Conservation (phyloP, 2,888 invertebrate species). For the Spisula subtruncata region DNA sequence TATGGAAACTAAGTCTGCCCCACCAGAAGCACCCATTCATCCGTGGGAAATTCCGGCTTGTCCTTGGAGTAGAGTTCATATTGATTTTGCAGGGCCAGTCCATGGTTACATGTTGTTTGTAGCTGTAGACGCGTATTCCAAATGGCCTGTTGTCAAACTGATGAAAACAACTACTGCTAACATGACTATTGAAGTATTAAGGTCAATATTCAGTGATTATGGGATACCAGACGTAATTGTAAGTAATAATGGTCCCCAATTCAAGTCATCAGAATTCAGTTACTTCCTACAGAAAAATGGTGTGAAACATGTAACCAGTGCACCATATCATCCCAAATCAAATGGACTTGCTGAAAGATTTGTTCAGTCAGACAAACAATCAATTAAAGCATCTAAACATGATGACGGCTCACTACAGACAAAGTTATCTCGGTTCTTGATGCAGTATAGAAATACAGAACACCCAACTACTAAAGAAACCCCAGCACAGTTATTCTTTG, state of each 20-base stretch:
- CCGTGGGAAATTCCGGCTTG: constrained; percentile 79
- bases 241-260: constrained; percentile 69
- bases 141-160: constrained; percentile 87
- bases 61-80: constrained; percentile 87
- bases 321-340: constrained; percentile 71
- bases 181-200: constrained; percentile 62
- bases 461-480: constrained; percentile 14
- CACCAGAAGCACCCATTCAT: constrained; percentile 72
- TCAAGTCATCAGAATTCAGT: constrained; percentile 65
- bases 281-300: constrained; percentile 66
- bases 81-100: constrained; percentile 87
- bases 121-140: constrained; percentile 87
- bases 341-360: constrained; percentile 72
- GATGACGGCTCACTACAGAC: constrained; percentile 29
- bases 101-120: constrained; percentile 82
- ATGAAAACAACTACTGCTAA: constrained; percentile 61
- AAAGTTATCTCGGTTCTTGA: constrained; percentile 35
- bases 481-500: constrained; percentile 37
- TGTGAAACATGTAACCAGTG: constrained; percentile 61
- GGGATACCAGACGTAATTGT: constrained; percentile 67
- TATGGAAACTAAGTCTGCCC: constrained; percentile 66
- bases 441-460: constrained; percentile 20
- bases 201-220: constrained; percentile 64
- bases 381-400: constrained; percentile 49
- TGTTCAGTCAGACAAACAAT: constrained; percentile 71